phyloP scores from a whole-genome alignment of 2,113 vertebrate species.

The Gopherus evgoodei region DNA sequence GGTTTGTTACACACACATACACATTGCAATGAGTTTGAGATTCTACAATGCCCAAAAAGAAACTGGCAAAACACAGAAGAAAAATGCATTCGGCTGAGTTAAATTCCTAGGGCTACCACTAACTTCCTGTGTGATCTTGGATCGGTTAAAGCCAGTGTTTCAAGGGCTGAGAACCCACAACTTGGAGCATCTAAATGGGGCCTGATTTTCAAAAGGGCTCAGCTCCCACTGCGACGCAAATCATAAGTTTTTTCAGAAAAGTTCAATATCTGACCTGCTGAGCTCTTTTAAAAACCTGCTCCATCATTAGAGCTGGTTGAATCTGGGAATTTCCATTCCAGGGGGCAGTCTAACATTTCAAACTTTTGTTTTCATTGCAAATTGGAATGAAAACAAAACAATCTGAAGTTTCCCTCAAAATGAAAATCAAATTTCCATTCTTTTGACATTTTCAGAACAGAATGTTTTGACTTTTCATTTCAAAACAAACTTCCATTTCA shows the following conservation, averaged over 20 bases:
- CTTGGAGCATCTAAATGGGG: not conserved
- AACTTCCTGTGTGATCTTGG: not conserved
- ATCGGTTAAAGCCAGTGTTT: not conserved
- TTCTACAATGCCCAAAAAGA: not conserved
- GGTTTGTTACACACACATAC: not conserved
- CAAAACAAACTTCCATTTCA: no score
- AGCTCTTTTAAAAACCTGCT: not conserved
- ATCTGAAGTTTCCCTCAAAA: not conserved
- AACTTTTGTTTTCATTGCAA: not conserved
- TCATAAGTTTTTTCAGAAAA: not conserved
- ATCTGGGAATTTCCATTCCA: not conserved
- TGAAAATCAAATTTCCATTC: not conserved
- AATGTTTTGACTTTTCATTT: no score
- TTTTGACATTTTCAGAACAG: no score
- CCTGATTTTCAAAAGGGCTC: not conserved
- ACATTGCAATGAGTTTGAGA: rapidly evolving
- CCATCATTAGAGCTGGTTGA: not conserved
- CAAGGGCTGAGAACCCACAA: not conserved
- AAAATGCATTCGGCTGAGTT: not conserved
- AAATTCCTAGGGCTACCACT: not conserved
- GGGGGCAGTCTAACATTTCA: not conserved
- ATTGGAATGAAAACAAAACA: not conserved
- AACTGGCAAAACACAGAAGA: not conserved
- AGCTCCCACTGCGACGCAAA: not conserved
- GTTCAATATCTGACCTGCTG: not conserved